Percentiles rank a stretch among this genome's conserved stretches.
Conservation (phyloP, 2,888 invertebrate genomes). For the Campoplex nolae region DNA sequence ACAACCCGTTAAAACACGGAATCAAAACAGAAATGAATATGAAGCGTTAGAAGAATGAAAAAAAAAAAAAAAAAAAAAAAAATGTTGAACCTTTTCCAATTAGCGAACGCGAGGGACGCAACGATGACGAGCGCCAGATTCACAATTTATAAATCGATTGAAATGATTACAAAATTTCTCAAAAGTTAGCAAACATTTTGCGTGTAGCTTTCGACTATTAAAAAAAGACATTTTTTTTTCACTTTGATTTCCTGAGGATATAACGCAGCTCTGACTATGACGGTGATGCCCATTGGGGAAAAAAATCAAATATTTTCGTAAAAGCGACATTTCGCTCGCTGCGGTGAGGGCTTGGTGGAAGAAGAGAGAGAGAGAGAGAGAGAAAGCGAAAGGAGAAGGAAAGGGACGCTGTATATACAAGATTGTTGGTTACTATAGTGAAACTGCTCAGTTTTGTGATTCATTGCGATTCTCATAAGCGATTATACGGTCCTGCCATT, state of each 20-base stretch:
- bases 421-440: background rate
- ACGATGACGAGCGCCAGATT: background rate
- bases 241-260: background rate
- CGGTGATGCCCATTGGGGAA: background rate
- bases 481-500: background rate
- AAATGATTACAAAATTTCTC: background rate
- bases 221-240: background rate
- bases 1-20: background rate
- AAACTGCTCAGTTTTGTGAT: background rate
- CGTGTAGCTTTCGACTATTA: background rate
- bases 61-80: background rate
- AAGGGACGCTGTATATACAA: background rate
- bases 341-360: background rate
- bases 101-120: background rate
- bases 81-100: background rate
- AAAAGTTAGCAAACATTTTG: background rate
- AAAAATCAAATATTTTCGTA: background rate
- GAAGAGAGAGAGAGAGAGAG: background rate
- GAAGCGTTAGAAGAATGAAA: too few species aligned
- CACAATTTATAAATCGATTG: slow-evolving; percentile 15
- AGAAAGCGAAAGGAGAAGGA: background rate
- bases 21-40: background rate
- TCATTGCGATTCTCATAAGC: background rate
- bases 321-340: background rate
- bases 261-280: background rate